Percentiles rank a stretch among this genome's conserved stretches.
phyloP scores from a whole-genome alignment of 2,113 vertebrate genomes.

The Psephotus haematonotus region DNA sequence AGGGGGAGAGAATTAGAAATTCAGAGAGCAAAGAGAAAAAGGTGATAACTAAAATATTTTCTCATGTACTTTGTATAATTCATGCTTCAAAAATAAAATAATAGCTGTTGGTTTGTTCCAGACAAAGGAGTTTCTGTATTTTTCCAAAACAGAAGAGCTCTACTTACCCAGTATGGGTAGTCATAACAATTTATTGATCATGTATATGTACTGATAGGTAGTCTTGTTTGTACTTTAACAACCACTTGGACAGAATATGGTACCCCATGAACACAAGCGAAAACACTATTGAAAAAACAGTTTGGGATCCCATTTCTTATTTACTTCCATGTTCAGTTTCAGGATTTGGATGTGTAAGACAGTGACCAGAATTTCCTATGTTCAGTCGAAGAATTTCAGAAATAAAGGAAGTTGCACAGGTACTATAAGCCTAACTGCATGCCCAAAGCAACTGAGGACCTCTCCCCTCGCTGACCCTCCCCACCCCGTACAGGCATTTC shows the following conservation, averaged over 20 bases:
- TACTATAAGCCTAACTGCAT: neutral
- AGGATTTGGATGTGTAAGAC: neutral
- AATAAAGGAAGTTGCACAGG: neutral
- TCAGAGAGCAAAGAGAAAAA: neutral
- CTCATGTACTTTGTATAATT: neutral
- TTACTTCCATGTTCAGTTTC: neutral
- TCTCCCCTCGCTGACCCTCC: too few species aligned
- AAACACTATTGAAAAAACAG: neutral
- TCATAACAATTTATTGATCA: neutral
- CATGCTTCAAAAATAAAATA: neutral
- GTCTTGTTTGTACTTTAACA: neutral
- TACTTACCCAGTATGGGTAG: neutral
- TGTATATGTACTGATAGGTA: neutral
- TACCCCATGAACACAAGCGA: neutral
- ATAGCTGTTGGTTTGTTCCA: neutral
- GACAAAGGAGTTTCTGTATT: neutral
- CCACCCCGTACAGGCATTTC: neutral
- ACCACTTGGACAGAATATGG: neutral
- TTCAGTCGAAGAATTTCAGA: neutral
- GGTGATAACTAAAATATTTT: conserved; percentile 23
- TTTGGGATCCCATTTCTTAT: neutral
- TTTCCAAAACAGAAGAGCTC: neutral
- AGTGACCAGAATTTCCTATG: neutral
- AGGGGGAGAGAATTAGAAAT: conserved; percentile 12
- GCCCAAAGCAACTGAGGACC: neutral